Evolutionary conservation across 2,113 vertebrate species (phyloP), one percentile per base, ranked within the genome.

Genomic region (Toxostoma redivivum): DNA sequence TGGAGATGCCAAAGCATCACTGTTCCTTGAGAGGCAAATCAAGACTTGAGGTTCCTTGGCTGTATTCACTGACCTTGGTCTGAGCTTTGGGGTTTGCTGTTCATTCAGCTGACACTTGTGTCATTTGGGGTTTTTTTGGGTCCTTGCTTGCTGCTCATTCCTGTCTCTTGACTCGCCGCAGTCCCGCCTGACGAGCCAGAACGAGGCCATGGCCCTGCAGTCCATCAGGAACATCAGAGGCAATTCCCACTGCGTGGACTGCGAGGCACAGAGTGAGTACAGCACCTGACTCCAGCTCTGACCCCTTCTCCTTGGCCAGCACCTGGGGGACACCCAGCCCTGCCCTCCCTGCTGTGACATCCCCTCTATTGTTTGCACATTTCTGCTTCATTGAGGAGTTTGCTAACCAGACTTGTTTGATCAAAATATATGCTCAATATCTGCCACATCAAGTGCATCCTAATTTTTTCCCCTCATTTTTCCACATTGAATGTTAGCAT

Each of bases 141-240:
- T 31, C 22, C 74, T 88, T 40, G 67, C 6, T 2, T 10, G 58
- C 86, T 54, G 42, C 45, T 10, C 81, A 62, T 25, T 8, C 27
- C 0, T 81, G 54, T 90, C 82, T 94, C 60, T 70, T 70, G 5
- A 6, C 16, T 56, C 11, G 5, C 5, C 9, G 0, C 97, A 99
- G 99, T 99, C 99, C 22, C 99, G 99, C 42, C 98, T 99, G 96
- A 98, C 99, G 6, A 99, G 99, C 91, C 99, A 99, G 97, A 99
- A 98, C 0, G 99, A 99, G 95, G 99, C 99, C 92, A 97, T 99
- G 97, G 99, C 99, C 9, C 98, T 99, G 88, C 99, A 99, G 98
- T 99, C 99, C 7, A 98, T 99, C 88, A 96, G 99, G 45, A 98
- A 97, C 88, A 98, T 99, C 95, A 94, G 99, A 45, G 99, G 99